phyloP scores from a whole-genome alignment of 2,113 vertebrate species.

The Saguinus midas region DNA sequence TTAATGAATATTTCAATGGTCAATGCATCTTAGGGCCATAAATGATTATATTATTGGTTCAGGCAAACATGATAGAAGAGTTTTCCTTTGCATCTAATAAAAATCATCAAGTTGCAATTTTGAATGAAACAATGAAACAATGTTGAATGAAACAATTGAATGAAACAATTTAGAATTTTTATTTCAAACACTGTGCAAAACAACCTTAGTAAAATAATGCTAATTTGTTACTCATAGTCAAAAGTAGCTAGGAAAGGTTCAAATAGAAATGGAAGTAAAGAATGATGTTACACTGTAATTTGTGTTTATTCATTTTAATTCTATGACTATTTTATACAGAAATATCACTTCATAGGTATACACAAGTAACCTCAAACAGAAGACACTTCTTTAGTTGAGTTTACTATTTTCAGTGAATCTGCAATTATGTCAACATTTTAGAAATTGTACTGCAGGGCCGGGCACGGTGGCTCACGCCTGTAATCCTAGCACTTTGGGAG shows the following conservation, averaged over 20 bases:
- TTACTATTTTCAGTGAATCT: background rate
- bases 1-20: background rate
- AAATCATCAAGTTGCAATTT: background rate
- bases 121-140: background rate
- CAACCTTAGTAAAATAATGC: background rate
- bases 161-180: background rate
- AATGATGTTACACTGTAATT: background rate
- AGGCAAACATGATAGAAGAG: background rate
- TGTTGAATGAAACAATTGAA: background rate
- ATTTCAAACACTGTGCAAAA: conserved; percentile 2
- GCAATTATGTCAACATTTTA: background rate
- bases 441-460: background rate
- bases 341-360: background rate
- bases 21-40: background rate
- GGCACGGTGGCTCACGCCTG: too few species aligned
- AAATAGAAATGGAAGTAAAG: background rate
- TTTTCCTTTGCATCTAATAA: background rate
- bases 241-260: background rate
- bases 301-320: background rate
- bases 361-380: background rate
- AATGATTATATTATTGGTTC: background rate
- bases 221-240: background rate
- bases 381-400: background rate
- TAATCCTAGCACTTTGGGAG: too few species aligned
- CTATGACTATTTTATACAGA: background rate